phyloP scores from a whole-genome alignment of 2,113 vertebrate species.

The Myrmophylax atrothorax region DNA sequence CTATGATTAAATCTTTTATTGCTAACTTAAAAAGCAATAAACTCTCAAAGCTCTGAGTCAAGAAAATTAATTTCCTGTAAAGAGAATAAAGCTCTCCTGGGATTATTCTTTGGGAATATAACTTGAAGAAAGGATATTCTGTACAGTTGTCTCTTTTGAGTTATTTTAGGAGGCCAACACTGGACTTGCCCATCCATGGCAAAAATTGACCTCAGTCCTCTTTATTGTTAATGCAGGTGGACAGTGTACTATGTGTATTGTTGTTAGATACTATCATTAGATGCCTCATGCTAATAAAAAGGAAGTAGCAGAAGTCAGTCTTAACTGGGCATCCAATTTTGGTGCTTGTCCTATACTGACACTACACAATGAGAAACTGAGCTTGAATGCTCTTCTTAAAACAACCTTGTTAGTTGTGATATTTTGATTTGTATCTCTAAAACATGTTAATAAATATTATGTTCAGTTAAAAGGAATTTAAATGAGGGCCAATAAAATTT shows the following conservation, averaged over 20 bases:
- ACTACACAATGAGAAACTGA: background rate
- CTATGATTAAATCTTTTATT: conserved; percentile 36
- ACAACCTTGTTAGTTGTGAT: background rate
- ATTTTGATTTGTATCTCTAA: background rate
- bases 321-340: background rate
- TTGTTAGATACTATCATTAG: background rate
- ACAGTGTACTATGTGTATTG: background rate
- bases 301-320: background rate
- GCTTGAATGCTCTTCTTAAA: background rate
- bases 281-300: background rate
- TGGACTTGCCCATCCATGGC: background rate
- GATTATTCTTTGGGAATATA: conserved; percentile 12
- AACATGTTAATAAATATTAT: background rate
- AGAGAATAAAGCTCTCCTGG: conserved; percentile 31
- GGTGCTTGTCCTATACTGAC: background rate
- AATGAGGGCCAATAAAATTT: background rate
- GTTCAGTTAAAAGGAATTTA: background rate
- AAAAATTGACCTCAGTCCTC: background rate
- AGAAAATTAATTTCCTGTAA: conserved; percentile 34
- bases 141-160: background rate
- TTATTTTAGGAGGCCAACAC: background rate
- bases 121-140: background rate
- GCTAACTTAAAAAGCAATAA: conserved; percentile 22
- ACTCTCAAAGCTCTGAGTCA: conserved; percentile 14
- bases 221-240: background rate